phyloP scores from a whole-genome alignment of 2,888 invertebrate species.

The Cotesia congregata region DNA sequence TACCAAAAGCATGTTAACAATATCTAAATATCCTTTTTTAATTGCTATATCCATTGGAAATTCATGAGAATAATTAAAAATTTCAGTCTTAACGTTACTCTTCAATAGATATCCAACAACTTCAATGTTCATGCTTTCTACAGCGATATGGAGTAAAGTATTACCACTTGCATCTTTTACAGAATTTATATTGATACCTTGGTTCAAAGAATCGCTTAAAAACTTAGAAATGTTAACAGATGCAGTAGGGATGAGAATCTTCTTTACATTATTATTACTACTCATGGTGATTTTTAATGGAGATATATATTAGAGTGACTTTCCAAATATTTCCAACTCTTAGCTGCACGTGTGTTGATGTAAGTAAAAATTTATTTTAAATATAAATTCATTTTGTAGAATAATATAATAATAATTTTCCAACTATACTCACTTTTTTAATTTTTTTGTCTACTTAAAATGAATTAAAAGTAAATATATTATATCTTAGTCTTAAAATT shows the following conservation, averaged over 20 bases:
- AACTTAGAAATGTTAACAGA: not conserved
- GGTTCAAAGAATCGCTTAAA: not conserved
- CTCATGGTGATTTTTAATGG: too few species aligned
- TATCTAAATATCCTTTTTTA: conserved; percentile 2
- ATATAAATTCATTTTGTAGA: too few species aligned
- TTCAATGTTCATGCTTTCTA: not conserved
- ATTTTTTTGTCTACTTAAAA: too few species aligned
- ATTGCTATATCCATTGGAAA: not conserved
- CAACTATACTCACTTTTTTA: too few species aligned
- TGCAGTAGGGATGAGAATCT: not conserved
- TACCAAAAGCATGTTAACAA: not conserved
- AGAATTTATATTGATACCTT: not conserved
- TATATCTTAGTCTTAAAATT: too few species aligned
- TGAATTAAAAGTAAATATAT: too few species aligned
- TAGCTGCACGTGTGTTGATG: too few species aligned
- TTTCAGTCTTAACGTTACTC: not conserved
- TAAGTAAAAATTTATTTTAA: too few species aligned
- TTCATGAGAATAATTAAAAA: not conserved
- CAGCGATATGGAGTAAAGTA: not conserved
- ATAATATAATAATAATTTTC: too few species aligned
- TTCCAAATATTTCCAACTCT: too few species aligned
- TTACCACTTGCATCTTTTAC: not conserved
- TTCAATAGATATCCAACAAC: not conserved
- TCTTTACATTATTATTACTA: not conserved
- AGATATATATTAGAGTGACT: too few species aligned